Evolutionary conservation across 2,113 vertebrate genomes (phyloP).

Genomic region (Takifugu bimaculatus): DNA sequence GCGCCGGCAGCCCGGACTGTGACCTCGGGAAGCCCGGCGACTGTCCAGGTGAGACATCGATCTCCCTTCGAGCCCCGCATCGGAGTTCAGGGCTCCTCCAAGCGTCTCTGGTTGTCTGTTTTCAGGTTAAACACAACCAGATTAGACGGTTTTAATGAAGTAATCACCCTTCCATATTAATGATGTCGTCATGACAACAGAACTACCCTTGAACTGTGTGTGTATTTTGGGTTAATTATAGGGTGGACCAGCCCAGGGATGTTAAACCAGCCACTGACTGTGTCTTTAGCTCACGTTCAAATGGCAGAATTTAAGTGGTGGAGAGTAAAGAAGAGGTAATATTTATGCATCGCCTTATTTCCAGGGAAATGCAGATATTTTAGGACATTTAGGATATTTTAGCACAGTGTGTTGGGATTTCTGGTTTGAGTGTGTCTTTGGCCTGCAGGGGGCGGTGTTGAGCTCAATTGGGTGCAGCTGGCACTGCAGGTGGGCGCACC

Average conservation of each 20-base stretch:
- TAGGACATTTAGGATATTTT: too few relatives aligned
- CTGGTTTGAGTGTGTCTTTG: too few relatives aligned
- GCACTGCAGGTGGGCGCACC: too few relatives aligned
- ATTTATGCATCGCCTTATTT: too few relatives aligned
- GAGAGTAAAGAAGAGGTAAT: too few relatives aligned
- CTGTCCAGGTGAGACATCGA: conserved; percentile 72
- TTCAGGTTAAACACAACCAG: conserved; percentile 17
- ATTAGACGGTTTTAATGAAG: neutral
- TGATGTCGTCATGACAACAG: conserved; percentile 13
- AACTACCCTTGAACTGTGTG: neutral
- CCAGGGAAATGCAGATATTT: too few relatives aligned
- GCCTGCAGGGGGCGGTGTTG: too few relatives aligned
- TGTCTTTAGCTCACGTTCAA: neutral
- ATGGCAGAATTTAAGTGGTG: too few relatives aligned
- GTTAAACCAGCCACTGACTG: neutral
- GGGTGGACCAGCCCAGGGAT: conserved; percentile 38
- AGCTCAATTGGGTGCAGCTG: too few relatives aligned
- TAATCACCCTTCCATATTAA: neutral
- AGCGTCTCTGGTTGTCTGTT: conserved; percentile 6
- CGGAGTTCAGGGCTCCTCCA: conserved; percentile 27
- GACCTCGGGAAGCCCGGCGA: conserved; percentile 68
- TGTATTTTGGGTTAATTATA: conserved; percentile 45
- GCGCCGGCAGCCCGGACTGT: conserved; percentile 59
- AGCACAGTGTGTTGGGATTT: too few relatives aligned
- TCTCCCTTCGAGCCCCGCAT: neutral